These are phyloP conservation scores for Bubo blakistoni DNA, from an alignment of 2,113 vertebrate genomes.

Conservation along the genomic window DNA sequence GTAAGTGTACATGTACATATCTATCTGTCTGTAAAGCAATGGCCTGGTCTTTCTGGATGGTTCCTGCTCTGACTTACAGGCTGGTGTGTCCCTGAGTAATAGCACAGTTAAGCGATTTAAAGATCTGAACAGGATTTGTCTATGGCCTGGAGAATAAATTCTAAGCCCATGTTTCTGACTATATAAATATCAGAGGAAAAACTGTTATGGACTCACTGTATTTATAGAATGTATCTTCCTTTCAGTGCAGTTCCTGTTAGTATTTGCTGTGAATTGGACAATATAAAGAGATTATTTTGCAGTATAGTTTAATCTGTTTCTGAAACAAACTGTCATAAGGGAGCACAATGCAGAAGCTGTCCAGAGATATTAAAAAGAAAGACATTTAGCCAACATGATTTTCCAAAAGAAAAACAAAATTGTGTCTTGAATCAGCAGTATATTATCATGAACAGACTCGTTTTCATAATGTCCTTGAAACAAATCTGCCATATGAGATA, in stretches of 20 bases:
- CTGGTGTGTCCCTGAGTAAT: neutral
- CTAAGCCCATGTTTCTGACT: neutral
- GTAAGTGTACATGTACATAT: neutral
- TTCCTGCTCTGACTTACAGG: neutral
- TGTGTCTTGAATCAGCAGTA: conserved; percentile 16
- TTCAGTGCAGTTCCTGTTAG: neutral
- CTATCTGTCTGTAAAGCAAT: neutral
- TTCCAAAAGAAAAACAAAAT: conserved; percentile 37
- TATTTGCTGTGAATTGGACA: neutral
- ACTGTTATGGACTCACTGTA: neutral
- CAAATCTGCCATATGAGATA: conserved; percentile 24
- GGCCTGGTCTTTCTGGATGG: neutral
- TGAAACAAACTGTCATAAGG: neutral
- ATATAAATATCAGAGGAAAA: neutral
- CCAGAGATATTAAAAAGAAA: conserved; percentile 16
- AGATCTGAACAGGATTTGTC: neutral
- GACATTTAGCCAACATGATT: neutral
- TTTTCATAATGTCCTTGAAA: conserved; percentile 40
- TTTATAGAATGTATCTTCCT: neutral
- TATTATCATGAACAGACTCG: neutral
- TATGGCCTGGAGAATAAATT: neutral
- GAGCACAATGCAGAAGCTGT: neutral
- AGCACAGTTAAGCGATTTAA: neutral
- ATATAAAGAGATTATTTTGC: conserved; percentile 6
- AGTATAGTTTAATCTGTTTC: neutral